Evolutionary conservation across 2,113 vertebrate genomes (phyloP).

Genomic region (Hippocampus abdominalis): DNA sequence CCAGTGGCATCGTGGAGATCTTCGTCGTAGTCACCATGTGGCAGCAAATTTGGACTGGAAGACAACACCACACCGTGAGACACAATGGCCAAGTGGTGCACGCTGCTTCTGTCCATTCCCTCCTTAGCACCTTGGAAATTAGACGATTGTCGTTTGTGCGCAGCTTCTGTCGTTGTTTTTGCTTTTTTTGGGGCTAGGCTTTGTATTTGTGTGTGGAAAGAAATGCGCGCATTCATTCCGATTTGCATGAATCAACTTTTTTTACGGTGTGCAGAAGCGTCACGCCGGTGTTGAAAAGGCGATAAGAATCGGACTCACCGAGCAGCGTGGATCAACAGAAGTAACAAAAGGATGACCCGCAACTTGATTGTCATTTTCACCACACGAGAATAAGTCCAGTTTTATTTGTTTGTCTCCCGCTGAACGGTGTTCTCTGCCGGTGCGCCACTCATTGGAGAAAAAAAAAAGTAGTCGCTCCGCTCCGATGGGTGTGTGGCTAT

Average conservation of each 20-base stretch:
- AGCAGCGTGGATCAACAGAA: conserved; percentile 43
- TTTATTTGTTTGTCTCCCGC: neutral
- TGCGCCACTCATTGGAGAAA: neutral
- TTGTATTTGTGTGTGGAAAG: neutral
- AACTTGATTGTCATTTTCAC: conserved; percentile 66
- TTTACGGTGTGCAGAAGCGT: neutral
- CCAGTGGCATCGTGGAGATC: conserved; percentile 57
- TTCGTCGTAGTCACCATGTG: conserved; percentile 62
- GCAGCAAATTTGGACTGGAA: conserved; percentile 51
- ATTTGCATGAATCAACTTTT: conserved; percentile 1
- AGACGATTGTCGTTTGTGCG: neutral
- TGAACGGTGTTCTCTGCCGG: conserved; percentile 16
- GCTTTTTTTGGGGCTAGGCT: neutral
- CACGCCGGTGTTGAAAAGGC: neutral
- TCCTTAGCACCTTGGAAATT: neutral
- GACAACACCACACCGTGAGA: neutral
- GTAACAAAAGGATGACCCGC: conserved; percentile 39
- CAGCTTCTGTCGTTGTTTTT: neutral
- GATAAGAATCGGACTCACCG: conserved; percentile 50
- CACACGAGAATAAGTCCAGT: conserved; percentile 22
- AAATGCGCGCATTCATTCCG: neutral
- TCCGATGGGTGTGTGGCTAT: conserved; percentile 49
- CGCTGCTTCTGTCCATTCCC: neutral
- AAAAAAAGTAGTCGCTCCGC: conserved; percentile 35
- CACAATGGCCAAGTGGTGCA: neutral